Conservation (phyloP, 2,797 vertebrate genomes). For the Spizella passerina region DNA sequence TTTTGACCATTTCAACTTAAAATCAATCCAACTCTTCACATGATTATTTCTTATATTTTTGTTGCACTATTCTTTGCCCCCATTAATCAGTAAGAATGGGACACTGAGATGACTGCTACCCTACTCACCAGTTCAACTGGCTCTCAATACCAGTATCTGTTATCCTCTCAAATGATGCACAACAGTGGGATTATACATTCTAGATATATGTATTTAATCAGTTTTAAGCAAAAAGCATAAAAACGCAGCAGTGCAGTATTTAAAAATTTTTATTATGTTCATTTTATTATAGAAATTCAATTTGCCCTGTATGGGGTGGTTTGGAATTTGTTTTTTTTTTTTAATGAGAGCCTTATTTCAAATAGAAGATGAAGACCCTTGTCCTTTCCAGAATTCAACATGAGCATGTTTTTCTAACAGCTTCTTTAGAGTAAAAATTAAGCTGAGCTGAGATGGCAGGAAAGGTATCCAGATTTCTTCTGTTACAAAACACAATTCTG, state of each 20-base stretch:
- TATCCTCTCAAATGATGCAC: background rate
- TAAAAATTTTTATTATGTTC: accelerated
- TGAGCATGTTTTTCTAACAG: background rate
- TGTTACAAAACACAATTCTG: conserved; percentile 3
- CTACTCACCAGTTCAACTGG: background rate
- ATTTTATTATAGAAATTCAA: background rate
- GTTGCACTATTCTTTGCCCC: background rate
- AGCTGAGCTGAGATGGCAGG: background rate
- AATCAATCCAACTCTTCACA: background rate
- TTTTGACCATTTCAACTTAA: background rate
- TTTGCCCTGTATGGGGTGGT: background rate
- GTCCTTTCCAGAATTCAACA: background rate
- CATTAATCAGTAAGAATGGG: background rate
- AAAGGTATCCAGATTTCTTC: background rate
- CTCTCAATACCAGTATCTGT: background rate
- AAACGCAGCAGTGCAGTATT: background rate
- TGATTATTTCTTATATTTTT: background rate
- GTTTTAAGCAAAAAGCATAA: background rate
- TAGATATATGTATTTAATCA: background rate
- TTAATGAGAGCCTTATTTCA: background rate
- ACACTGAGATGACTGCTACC: background rate
- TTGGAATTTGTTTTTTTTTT: background rate
- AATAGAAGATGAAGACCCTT: background rate
- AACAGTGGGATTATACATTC: background rate
- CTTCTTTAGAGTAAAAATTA: background rate